Evolutionary conservation across 1,140 invertebrate genomes (phyloP).

Genomic region (Pseudomyrmex concolor): DNA sequence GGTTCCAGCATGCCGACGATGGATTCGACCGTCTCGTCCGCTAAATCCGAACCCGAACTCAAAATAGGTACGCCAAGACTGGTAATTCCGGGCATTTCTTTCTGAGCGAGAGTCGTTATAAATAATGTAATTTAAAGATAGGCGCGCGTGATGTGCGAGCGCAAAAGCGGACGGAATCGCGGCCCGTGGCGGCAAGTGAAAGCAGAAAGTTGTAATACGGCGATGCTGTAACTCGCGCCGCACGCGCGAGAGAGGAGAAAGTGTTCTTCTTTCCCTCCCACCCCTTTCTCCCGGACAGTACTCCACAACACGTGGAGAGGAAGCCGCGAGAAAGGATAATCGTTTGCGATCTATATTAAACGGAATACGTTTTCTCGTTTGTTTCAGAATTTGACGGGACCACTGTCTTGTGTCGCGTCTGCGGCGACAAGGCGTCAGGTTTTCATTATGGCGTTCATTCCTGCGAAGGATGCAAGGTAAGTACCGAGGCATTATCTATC

Average conservation of each 20-base stretch:
- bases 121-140: not conserved
- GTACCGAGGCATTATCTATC: slow-evolving; percentile 73
- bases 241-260: slow-evolving; percentile 81
- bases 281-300: slow-evolving; percentile 69
- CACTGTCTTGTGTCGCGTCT: slow-evolving; percentile 98
- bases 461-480: slow-evolving; percentile 99
- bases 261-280: slow-evolving; percentile 83
- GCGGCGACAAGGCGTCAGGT: slow-evolving; percentile 99
- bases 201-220: slow-evolving; percentile 84
- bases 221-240: slow-evolving; percentile 83
- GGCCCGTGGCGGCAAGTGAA: slow-evolving; percentile 81
- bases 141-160: not conserved
- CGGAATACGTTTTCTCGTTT: slow-evolving; percentile 69
- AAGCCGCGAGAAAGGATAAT: slow-evolving; percentile 32
- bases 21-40: slow-evolving; percentile 87
- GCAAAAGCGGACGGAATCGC: slow-evolving; percentile 25
- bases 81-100: not conserved
- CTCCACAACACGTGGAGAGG: slow-evolving; percentile 61
- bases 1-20: slow-evolving; percentile 85
- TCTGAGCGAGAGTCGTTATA: not conserved
- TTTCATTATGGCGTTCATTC: slow-evolving; percentile 99
- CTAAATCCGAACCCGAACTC: slow-evolving; percentile 86
- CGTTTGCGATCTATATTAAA: slow-evolving; percentile 37
- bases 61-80: slow-evolving; percentile 85
- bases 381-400: slow-evolving; percentile 99